A percentile compares a stretch with the other conserved stretches of the same genome.
These are phyloP conservation scores for Doryteuthis pealeii DNA, from an alignment of 1,140 invertebrate species.

Conservation along the genomic window DNA sequence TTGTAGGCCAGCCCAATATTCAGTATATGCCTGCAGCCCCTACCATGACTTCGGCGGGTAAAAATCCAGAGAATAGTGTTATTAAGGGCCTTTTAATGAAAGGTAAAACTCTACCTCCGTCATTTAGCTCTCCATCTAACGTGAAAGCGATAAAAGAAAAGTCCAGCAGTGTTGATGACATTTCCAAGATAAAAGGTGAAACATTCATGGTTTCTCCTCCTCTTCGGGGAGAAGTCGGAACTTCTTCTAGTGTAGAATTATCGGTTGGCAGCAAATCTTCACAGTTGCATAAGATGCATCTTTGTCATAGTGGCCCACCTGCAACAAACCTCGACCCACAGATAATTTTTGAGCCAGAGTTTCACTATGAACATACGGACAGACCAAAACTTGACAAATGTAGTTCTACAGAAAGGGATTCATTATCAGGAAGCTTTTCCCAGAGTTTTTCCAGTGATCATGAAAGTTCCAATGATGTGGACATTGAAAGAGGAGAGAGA, in stretches of 20 bases:
- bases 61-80: constrained; percentile 69
- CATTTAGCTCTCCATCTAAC: not conserved
- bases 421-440: not conserved
- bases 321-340: not conserved
- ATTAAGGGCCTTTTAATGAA: constrained; percentile 83
- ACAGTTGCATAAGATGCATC: not conserved
- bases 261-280: not conserved
- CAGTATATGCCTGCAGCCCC: constrained; percentile 18
- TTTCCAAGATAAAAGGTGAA: not conserved
- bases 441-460: not conserved
- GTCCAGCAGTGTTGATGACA: constrained; percentile 4
- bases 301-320: not conserved
- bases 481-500: not conserved
- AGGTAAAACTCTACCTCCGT: constrained; percentile 61
- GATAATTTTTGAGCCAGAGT: not conserved
- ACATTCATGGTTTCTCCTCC: not conserved
- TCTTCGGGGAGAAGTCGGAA: not conserved
- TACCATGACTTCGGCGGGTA: not conserved
- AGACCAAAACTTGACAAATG: not conserved
- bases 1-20: constrained; percentile 27
- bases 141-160: not conserved
- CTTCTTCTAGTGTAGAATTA: not conserved
- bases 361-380: not conserved
- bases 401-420: not conserved
- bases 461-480: not conserved